A percentile compares a stretch with the other conserved stretches of the same genome.
phyloP scores from a whole-genome alignment of 2,797 vertebrate species.

The Nannoperca australis region DNA sequence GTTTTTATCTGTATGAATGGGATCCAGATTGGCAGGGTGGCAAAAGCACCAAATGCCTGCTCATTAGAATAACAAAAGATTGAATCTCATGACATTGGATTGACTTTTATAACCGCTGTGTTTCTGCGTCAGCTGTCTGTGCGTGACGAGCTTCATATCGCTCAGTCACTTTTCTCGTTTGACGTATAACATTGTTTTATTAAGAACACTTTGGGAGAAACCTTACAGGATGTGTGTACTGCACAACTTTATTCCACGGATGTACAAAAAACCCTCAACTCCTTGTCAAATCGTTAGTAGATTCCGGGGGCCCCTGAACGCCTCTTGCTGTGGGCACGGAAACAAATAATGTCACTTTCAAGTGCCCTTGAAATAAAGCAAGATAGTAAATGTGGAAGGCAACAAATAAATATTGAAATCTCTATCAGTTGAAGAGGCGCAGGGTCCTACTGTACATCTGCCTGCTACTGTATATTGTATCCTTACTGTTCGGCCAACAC shows the following conservation, averaged over 20 bases:
- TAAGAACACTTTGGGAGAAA: not conserved
- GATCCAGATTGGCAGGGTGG: constrained; percentile 70
- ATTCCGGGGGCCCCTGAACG: not conserved
- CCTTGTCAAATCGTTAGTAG: not conserved
- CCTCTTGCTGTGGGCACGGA: not conserved
- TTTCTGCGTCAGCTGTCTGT: constrained; percentile 31
- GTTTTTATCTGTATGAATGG: constrained; percentile 69
- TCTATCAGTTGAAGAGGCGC: no score
- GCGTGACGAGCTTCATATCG: not conserved
- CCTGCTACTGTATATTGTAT: not conserved
- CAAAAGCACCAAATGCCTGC: constrained; percentile 50
- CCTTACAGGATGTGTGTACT: not conserved
- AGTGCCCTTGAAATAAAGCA: not conserved
- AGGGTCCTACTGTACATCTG: not conserved
- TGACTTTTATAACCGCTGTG: constrained; percentile 59
- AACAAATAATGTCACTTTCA: not conserved
- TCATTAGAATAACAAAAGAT: constrained; percentile 72
- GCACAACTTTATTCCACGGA: not conserved
- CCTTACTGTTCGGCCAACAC: not conserved
- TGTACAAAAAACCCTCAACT: not conserved
- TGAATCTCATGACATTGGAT: constrained; percentile 50
- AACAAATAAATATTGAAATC: no score
- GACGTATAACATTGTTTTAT: no score
- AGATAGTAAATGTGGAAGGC: no score
- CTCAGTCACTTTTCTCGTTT: not conserved